Percentiles rank a stretch among this genome's conserved stretches.
These are phyloP conservation scores for Leptobrachium leishanense DNA, from an alignment of 2,113 vertebrate genomes.

Conservation along the genomic window DNA sequence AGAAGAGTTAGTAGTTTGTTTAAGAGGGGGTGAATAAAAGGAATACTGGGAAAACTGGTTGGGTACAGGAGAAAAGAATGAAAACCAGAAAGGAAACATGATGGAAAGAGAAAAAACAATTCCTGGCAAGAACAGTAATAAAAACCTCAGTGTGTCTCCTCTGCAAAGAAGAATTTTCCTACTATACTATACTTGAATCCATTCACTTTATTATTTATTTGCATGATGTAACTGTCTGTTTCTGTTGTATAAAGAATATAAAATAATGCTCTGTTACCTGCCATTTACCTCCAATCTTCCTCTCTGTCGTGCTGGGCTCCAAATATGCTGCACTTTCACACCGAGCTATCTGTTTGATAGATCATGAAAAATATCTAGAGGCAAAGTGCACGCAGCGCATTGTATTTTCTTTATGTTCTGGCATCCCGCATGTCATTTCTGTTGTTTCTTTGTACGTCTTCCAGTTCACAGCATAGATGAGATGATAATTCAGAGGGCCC, in stretches of 20 bases:
- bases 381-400: conserved; percentile 47
- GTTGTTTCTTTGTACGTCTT: not conserved
- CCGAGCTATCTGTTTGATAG: conserved; percentile 29
- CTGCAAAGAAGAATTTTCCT: too few species aligned
- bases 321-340: conserved; percentile 23
- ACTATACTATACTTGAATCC: too few species aligned
- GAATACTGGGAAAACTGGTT: too few species aligned
- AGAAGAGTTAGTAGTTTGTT: too few species aligned
- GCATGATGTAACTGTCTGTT: not conserved
- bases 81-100: too few species aligned
- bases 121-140: too few species aligned
- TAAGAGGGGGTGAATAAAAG: too few species aligned
- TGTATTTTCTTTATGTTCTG: conserved; percentile 39
- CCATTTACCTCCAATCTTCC: not conserved
- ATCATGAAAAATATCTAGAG: conserved; percentile 50
- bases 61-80: too few species aligned
- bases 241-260: conserved; percentile 10
- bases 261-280: conserved; percentile 22
- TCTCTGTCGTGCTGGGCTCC: not conserved
- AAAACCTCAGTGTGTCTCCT: too few species aligned
- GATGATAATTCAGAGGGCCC: conserved; percentile 45
- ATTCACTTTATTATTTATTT: not conserved
- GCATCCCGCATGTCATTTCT: conserved; percentile 33
- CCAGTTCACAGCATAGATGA: conserved; percentile 36
- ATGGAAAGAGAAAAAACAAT: too few species aligned